Conservation (phyloP, 2,797 vertebrate species). For the Jordanella pulchra region DNA sequence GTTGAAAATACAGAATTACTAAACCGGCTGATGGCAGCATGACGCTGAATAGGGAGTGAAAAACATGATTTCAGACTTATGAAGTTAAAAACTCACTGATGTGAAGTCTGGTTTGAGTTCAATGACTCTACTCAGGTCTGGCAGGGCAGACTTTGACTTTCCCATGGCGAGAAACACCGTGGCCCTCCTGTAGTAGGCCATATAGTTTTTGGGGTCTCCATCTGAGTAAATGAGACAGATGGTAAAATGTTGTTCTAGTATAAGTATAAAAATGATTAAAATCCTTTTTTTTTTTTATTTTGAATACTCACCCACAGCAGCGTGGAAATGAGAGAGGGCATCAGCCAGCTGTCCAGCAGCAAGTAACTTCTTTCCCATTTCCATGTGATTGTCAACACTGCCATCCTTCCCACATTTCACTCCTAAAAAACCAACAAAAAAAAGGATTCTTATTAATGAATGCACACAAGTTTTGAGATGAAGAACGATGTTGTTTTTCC, state of each 20-base stretch:
- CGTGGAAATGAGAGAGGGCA: slow-evolving; percentile 95
- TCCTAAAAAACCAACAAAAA: slow-evolving; percentile 70
- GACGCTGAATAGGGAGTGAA: background rate
- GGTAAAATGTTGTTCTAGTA: background rate
- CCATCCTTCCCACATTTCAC: slow-evolving; percentile 90
- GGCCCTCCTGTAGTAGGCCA: slow-evolving; percentile 96
- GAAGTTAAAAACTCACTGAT: slow-evolving; percentile 83
- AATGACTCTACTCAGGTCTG: slow-evolving; percentile 94
- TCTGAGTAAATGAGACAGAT: slow-evolving; percentile 74
- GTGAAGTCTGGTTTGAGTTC: slow-evolving; percentile 98
- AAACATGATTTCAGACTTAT: background rate
- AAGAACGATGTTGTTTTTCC: background rate
- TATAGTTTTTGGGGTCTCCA: slow-evolving; percentile 93
- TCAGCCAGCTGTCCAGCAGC: slow-evolving; percentile 97
- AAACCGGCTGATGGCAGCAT: slow-evolving; percentile 32
- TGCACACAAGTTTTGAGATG: background rate
- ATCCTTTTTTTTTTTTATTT: too few relatives aligned
- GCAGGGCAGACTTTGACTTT: slow-evolving; percentile 96
- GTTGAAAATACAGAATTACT: slow-evolving; percentile 8
- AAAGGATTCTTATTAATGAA: background rate
- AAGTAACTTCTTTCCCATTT: slow-evolving; percentile 97
- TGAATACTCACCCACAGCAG: slow-evolving; percentile 88
- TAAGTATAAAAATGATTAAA: too few relatives aligned
- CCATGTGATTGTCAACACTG: slow-evolving; percentile 92
- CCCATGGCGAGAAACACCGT: slow-evolving; percentile 97